These are phyloP conservation scores for Equus przewalskii DNA, from an alignment of 2,113 vertebrate genomes.

Conservation along the genomic window DNA sequence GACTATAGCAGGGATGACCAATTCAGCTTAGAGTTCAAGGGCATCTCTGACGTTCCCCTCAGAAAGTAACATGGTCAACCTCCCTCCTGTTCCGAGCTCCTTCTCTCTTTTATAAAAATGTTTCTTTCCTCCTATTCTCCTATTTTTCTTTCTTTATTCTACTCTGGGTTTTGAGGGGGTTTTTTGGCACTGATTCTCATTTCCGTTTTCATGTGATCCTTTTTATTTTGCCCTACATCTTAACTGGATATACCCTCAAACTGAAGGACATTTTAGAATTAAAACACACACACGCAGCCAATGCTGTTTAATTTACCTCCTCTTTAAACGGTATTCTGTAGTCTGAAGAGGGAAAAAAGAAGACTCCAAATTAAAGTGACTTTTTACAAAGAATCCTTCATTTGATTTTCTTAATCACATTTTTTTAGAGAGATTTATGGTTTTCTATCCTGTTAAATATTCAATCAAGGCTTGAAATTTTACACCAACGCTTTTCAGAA, in stretches of 20 bases:
- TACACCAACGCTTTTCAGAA: neutral
- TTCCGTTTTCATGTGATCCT: neutral
- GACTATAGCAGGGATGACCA: neutral
- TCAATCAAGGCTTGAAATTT: conserved; percentile 29
- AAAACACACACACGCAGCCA: neutral
- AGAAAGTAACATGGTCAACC: neutral
- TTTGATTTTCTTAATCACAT: neutral
- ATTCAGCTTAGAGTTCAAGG: neutral
- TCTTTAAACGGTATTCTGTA: neutral
- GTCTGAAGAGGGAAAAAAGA: neutral
- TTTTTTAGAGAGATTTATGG: neutral
- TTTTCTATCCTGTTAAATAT: neutral
- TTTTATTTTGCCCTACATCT: neutral
- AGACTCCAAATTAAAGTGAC: neutral
- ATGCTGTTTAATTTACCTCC: neutral
- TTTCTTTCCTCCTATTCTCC: neutral
- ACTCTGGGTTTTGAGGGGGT: no score
- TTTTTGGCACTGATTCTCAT: neutral
- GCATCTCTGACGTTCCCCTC: neutral
- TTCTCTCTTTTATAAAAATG: neutral
- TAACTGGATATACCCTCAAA: neutral
- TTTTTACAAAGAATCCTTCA: neutral
- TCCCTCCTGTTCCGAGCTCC: neutral
- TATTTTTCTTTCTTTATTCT: neutral
- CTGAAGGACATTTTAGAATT: conserved; percentile 26